Evolutionary conservation across 2,888 invertebrate species (phyloP), one percentile per base, ranked within the genome.

Genomic region (Ormyrus pomaceus): DNA sequence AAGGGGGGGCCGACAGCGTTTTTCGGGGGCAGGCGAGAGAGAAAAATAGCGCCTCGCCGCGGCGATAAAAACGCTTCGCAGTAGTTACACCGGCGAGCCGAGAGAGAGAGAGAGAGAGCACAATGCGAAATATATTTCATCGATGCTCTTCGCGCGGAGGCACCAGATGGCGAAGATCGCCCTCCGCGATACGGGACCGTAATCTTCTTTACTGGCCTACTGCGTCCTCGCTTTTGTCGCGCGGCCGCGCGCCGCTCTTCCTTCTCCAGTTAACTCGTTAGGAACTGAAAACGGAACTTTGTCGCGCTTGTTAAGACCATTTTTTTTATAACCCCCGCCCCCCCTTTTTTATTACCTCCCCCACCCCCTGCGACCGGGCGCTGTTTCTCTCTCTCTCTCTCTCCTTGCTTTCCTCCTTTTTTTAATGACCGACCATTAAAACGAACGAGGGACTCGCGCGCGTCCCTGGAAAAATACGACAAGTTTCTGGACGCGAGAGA

Each of bases 181-280:
- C 59, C 55, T 51, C 62, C 34, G 65, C 65, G 58, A 64, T 72
- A 45, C 13, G 51, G 58, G 48, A 62, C 48, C 59, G 59, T 76
- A 78, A 79, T 82, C 65, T 73, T 65, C 70, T 76, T 73, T 80
- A 64, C 59, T 10, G 53, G 45, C 56, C 34, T 56, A 58, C 68
- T 56, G 48, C 19, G 48, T 5, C 58, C 69, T n/a, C 8, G 34
- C 34, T 34, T 34, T 34, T 50, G 50, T 7, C 53, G 45, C 71
- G 64, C 19, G 61, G 51, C 55, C 13, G 69, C 71, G 69, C 76
- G 69, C 78, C 59, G 46, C 69, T 10, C 59, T 50, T 55, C 64
- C 68, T 51, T 83, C 79, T 80, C 74, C 11, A 77, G 80, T 79
- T 80, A 79, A 80, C 79, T 83, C 81, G 80, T 82, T 81, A 75